Base-by-base conservation (phyloP, 2,113 vertebrate species). In the Hystrix brachyura region DNA sequence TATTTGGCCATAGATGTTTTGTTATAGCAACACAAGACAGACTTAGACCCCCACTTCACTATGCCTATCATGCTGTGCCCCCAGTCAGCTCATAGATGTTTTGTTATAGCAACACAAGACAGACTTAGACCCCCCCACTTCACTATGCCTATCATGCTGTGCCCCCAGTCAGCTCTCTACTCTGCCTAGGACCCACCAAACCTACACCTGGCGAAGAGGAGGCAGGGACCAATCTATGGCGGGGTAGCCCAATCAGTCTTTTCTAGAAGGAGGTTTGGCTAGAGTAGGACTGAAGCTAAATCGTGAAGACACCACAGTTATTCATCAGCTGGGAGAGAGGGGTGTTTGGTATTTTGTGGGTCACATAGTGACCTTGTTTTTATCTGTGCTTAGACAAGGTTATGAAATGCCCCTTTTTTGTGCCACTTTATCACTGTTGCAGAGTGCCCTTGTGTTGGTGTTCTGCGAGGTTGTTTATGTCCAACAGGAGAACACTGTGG, bases 401-500 rank as follows among this genome's bases (percentile, higher is more conserved):
- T 60, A 1, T 5, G 25, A 90, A 74, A 51, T 9, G 9, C 18
- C 29, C n/a, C 14, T 29, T 5, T 48, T 80, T 65, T n/a, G 43
- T 55, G 17, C 71, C 15, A 14, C 13, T 7, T 53, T 7, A 0
- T 60, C 32, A 5, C 17, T 13, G 2, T 32, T 32, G 59, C 59
- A 25, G 17, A 51, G 48, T 19, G 43, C 99, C 98, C 97, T 98
- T 98, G 72, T 98, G 98, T 95, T 98, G 98, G 79, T 98, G 1
- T 98, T 64, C 51, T 69, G 13, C 1, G 3, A 29, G 71, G 23
- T 55, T 53, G 21, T 69, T 80, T 48, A 3, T 59, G 23, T 72
- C 55, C 25, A 14, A 0, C 18, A 32, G 10, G 51, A 74, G 84
- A 64, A 27, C 55, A 59, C 3, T 6, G 0, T 32, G 53, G 91